phyloP scores from a whole-genome alignment of 2,113 vertebrate species.

The Podocnemis expansa region DNA sequence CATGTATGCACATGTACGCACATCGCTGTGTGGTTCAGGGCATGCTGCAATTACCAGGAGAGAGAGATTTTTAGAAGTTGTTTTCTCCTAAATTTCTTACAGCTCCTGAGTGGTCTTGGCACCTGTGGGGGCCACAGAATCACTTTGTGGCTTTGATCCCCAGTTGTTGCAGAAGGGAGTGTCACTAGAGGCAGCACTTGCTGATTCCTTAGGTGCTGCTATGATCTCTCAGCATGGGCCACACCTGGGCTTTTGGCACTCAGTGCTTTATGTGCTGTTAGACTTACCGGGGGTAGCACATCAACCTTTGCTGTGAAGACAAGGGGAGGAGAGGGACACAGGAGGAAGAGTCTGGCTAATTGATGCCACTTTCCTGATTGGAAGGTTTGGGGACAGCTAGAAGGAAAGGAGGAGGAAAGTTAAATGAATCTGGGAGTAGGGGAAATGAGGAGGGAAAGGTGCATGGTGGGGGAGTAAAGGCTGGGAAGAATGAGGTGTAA shows the following conservation, averaged over 20 bases:
- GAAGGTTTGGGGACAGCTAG: not conserved
- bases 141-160: not conserved
- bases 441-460: not conserved
- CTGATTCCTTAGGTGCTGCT: not conserved
- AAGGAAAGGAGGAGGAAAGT: not conserved
- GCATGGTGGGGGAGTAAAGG: too few species aligned
- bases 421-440: too few species aligned
- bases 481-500: too few species aligned
- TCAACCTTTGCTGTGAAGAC: constrained; percentile 83
- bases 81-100: constrained; percentile 37
- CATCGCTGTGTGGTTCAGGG: constrained; percentile 79
- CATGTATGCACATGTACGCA: constrained; percentile 79
- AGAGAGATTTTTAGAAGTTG: constrained; percentile 18
- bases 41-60: constrained; percentile 81
- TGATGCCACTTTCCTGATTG: not conserved
- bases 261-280: constrained; percentile 5
- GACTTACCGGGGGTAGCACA: not conserved
- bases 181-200: not conserved
- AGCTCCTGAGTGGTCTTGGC: not conserved
- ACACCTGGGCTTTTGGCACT: not conserved
- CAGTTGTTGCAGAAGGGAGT: not conserved
- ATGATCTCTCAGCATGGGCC: not conserved
- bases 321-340: constrained; percentile 59
- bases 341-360: constrained; percentile 19
- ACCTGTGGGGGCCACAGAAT: not conserved